Evolutionary conservation across 2,113 vertebrate species (phyloP), one percentile per base, ranked within the genome.

Genomic region (Nothobranchius furzeri): DNA sequence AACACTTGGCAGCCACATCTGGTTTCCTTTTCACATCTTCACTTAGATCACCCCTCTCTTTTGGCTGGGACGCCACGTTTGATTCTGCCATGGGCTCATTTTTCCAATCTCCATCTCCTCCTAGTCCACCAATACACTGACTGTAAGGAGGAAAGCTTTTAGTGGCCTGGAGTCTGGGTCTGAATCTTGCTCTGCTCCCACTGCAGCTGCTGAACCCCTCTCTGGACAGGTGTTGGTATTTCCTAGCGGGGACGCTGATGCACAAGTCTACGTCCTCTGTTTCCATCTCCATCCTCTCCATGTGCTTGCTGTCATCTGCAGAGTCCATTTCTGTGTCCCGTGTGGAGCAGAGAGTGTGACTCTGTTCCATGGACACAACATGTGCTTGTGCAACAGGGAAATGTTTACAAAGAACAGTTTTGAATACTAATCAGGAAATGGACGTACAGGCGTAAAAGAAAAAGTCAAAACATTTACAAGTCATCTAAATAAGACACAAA

Each of bases 71-170:
- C 50, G 25, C 7, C 10, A 24, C 3, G 10, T 15, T 30, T n/a
- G 64, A 63, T 36, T 55, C 48, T 12, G 68, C 59, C 50, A 46
- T 11, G 0, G 48, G 3, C 42, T 63, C 58, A 12, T 49, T 15
- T 47, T 81, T 63, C 9, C 0, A 0, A 0, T 82, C 60, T 11
- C 2, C 3, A 0, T 82, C 66, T 6, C 75, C 78, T 51, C 84
- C 84, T 0, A 88, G 78, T 71, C 84, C 88, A 55, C 88, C 84
- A 9, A 88, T 78, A 36, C 79, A 78, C 68, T 83, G 81, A 52
- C 55, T 87, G 75, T 87, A 88, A 54, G 88, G 88, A 11, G 88
- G 88, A 64, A 87, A 88, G 30, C 88, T 90, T 69, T 84, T 85
- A n/a, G 81, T 88, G 0, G 68, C 63, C 24, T 60, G 60, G n/a